Percentiles rank a stretch among this genome's conserved stretches.
Conservation (phyloP, 2,888 invertebrate genomes). For the Ectobius pallidus region DNA sequence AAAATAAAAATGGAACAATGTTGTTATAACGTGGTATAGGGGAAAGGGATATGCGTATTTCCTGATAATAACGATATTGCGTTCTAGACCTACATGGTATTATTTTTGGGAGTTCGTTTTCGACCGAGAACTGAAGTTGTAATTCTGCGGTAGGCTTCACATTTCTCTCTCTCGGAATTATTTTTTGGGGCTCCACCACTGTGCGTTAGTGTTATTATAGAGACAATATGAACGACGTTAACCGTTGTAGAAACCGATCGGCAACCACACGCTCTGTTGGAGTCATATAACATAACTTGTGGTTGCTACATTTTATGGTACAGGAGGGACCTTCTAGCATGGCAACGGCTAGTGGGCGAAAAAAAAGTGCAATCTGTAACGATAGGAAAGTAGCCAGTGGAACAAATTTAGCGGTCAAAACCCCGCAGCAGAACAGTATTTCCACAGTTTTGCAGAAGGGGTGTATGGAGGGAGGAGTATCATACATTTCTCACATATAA, state of each 20-base stretch:
- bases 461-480: not conserved
- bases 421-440: conserved; percentile 17
- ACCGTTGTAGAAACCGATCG: conserved; percentile 19
- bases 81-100: not conserved
- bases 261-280: conserved; percentile 12
- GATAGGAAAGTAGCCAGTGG: conserved; percentile 33
- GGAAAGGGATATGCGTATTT: not conserved
- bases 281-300: conserved; percentile 37
- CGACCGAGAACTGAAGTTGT: conserved; percentile 1
- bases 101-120: not conserved
- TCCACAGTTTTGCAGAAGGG: conserved; percentile 20
- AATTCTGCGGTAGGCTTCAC: conserved; percentile 19
- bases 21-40: not conserved
- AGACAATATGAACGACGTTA: conserved; percentile 29
- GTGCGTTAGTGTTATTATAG: conserved; percentile 29
- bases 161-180: conserved; percentile 10
- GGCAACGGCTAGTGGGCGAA: not conserved
- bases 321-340: not conserved
- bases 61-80: conserved; percentile 14
- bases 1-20: not conserved
- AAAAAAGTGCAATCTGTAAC: conserved; percentile 27
- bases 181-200: not conserved
- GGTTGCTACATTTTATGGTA: conserved; percentile 40
- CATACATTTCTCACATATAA: conserved; percentile 10
- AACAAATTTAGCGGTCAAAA: conserved; percentile 37